Conservation (phyloP, 2,113 vertebrate genomes). For the Pantherophis guttatus region DNA sequence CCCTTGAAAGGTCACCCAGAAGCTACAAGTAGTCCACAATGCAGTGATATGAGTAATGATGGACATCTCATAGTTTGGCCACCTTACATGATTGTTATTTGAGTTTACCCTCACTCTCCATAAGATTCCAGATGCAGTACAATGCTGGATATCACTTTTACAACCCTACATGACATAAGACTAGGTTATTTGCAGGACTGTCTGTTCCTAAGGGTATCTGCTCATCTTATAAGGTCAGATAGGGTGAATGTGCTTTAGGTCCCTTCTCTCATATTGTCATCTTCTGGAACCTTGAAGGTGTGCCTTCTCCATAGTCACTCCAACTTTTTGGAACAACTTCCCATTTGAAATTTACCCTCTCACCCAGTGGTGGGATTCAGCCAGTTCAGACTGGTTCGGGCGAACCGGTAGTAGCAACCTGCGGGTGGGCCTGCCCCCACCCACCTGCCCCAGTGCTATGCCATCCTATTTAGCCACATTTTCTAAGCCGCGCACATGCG, state of each 20-base stretch:
- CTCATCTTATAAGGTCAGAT: background rate
- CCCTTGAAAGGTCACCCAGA: background rate
- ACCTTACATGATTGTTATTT: background rate
- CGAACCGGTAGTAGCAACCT: too few relatives aligned
- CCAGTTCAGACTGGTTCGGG: too few relatives aligned
- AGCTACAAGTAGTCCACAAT: background rate
- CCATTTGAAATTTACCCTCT: background rate
- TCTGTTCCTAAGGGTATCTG: background rate
- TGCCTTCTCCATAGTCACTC: background rate
- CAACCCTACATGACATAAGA: background rate
- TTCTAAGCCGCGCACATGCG: too few relatives aligned
- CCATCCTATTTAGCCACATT: too few relatives aligned
- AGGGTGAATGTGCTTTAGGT: background rate
- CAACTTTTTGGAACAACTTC: background rate
- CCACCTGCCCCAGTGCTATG: too few relatives aligned
- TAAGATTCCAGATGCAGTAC: background rate
- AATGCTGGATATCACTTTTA: background rate
- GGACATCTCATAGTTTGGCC: background rate
- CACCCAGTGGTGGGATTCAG: too few relatives aligned
- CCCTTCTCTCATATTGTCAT: background rate
- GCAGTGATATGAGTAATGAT: background rate
- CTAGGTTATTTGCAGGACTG: background rate
- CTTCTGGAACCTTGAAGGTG: background rate
- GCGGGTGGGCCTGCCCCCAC: too few relatives aligned
- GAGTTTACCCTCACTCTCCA: background rate